Evolutionary conservation across 2,797 vertebrate genomes (phyloP).

Genomic region (Chanos chanos): DNA sequence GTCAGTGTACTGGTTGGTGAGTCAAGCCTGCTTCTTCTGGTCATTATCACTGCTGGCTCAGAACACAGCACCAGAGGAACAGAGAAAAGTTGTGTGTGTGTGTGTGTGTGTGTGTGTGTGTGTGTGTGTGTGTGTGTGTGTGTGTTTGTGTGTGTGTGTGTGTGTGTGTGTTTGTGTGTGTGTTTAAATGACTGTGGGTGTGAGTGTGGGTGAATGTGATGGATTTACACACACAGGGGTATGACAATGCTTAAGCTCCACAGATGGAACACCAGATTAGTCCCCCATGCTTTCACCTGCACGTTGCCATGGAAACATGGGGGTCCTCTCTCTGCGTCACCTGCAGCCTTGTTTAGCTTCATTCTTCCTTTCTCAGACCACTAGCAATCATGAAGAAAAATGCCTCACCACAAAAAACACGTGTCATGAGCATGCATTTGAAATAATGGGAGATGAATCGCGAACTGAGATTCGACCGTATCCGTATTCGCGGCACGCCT

Average conservation of each 20-base stretch:
- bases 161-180: not conserved
- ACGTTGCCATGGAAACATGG: slow-evolving; percentile 78
- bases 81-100: not conserved
- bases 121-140: not conserved
- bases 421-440: not conserved
- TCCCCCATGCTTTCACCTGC: slow-evolving; percentile 63
- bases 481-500: no score
- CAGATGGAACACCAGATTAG: slow-evolving; percentile 14
- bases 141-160: not conserved
- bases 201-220: not conserved
- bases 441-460: no score
- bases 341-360: slow-evolving; percentile 60
- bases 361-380: no score
- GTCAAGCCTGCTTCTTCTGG: slow-evolving; percentile 28
- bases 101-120: not conserved
- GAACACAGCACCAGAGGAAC: slow-evolving; percentile 3
- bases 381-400: no score
- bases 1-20: slow-evolving; percentile 40
- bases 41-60: slow-evolving; percentile 16
- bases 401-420: no score
- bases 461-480: no score
- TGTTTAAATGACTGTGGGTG: no score
- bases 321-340: slow-evolving; percentile 71
- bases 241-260: slow-evolving; percentile 12
- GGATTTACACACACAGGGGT: slow-evolving; percentile 15